Conservation (phyloP, 37 sponge, comb jelly and placozoan species). For the Agelas oroides region DNA sequence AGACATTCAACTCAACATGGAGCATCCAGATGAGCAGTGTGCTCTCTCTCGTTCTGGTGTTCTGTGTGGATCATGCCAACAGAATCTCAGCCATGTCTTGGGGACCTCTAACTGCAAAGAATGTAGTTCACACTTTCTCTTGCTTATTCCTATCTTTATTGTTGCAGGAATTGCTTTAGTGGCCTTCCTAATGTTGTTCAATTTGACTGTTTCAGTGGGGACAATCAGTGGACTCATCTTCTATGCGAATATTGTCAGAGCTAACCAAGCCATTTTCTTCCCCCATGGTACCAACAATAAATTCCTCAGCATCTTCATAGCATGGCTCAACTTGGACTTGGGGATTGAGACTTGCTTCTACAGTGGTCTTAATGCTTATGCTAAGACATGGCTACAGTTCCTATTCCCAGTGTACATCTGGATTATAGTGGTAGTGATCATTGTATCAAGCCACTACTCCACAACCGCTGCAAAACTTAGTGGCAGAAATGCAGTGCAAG, state of each 20-base stretch:
- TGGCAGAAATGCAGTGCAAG: slow-evolving; percentile 5
- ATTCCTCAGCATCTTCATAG: background rate
- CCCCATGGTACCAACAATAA: background rate
- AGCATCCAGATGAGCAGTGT: background rate
- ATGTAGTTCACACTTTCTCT: background rate
- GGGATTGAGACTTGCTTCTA: slow-evolving; percentile 28
- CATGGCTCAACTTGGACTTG: slow-evolving; percentile 11
- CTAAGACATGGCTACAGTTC: background rate
- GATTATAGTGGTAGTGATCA: background rate
- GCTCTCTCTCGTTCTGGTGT: background rate
- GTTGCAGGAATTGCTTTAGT: background rate
- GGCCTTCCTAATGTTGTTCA: background rate
- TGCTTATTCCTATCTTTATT: background rate
- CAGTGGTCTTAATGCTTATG: slow-evolving; percentile 33
- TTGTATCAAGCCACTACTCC: background rate
- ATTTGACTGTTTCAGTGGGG: slow-evolving; percentile 45
- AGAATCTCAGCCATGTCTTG: background rate
- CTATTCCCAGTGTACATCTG: slow-evolving; percentile 26
- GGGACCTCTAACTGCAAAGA: background rate
- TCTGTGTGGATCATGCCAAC: slow-evolving; percentile 13
- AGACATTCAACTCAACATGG: background rate
- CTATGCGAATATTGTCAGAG: slow-evolving; percentile 23
- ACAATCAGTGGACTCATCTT: slow-evolving; percentile 43
- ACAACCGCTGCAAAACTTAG: background rate
- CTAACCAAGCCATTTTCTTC: slow-evolving; percentile 3